Percentiles rank a stretch among this genome's conserved stretches.
phyloP scores from a whole-genome alignment of 2,113 vertebrate species.

The Perca flavescens region DNA sequence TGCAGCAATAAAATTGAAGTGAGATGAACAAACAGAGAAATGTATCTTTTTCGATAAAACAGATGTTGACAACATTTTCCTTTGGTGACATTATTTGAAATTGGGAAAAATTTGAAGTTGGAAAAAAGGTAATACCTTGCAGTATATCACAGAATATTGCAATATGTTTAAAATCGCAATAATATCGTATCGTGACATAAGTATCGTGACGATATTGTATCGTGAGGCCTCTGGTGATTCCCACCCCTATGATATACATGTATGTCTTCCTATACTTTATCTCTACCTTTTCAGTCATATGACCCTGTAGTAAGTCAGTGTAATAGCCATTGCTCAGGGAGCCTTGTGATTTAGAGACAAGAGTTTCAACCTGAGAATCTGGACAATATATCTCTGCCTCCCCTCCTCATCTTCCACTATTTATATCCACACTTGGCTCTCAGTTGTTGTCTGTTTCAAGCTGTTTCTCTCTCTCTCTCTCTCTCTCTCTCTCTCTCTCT shows the following conservation, averaged over 20 bases:
- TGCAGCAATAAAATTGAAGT: too few relatives aligned
- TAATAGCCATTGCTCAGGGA: conserved; percentile 50
- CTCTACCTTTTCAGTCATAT: conserved; percentile 27
- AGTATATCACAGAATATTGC: too few relatives aligned
- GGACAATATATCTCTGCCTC: conserved; percentile 49
- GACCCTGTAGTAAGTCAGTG: conserved; percentile 52
- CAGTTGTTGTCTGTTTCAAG: conserved; percentile 29
- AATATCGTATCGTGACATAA: too few relatives aligned
- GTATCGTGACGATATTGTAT: too few relatives aligned
- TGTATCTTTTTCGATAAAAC: too few relatives aligned
- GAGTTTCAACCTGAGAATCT: conserved; percentile 48
- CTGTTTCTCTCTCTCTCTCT: conserved; percentile 8
- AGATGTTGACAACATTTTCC: too few relatives aligned
- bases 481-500: not conserved
- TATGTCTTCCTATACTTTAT: not conserved
- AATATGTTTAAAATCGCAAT: too few relatives aligned
- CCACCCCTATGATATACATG: conserved; percentile 28
- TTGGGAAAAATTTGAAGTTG: too few relatives aligned
- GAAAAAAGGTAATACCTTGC: too few relatives aligned
- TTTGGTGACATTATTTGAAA: too few relatives aligned
- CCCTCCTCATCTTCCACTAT: conserved; percentile 13
- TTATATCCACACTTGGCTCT: conserved; percentile 43
- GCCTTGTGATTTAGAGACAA: conserved; percentile 63
- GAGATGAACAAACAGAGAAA: too few relatives aligned
- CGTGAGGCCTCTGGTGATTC: too few relatives aligned